Evolutionary conservation across 2,888 invertebrate species (phyloP).

Genomic region (Didymodactylos carnosus): DNA sequence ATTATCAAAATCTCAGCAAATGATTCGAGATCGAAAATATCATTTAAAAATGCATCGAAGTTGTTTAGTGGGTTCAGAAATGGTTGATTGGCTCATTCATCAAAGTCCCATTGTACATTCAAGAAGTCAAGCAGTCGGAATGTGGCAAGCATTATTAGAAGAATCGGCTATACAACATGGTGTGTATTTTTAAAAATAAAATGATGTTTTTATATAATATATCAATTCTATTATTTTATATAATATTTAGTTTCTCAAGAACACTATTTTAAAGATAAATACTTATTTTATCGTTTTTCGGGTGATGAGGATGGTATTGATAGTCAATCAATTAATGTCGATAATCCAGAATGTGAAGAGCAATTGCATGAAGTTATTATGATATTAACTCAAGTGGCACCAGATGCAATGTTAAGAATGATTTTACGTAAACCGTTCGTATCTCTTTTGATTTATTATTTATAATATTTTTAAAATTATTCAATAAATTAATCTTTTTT

Average conservation of each 20-base stretch:
- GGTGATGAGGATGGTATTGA: conserved; percentile 41
- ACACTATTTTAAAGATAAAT: conserved; percentile 61
- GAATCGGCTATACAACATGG: conserved; percentile 57
- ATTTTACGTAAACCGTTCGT: conserved; percentile 59
- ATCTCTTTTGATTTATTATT: conserved; percentile 28
- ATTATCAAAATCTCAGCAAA: conserved; percentile 42
- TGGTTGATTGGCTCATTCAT: conserved; percentile 57
- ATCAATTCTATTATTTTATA: background rate
- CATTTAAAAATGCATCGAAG: conserved; percentile 36
- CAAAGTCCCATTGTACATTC: conserved; percentile 43
- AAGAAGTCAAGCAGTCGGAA: conserved; percentile 52
- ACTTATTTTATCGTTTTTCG: conserved; percentile 58
- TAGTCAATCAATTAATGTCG: background rate
- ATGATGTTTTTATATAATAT: background rate
- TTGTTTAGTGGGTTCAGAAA: conserved; percentile 50
- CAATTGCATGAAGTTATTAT: conserved; percentile 40
- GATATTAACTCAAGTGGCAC: conserved; percentile 49
- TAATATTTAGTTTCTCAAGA: conserved; percentile 48
- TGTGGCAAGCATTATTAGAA: conserved; percentile 63
- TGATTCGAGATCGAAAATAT: conserved; percentile 44
- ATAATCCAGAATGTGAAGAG: conserved; percentile 37
- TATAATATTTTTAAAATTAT: background rate
- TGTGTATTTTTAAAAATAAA: too few species aligned
- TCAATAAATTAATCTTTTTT: background rate
- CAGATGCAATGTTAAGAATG: conserved; percentile 58